phyloP scores from a whole-genome alignment of 1,140 invertebrate species.

The Zaprionus africanus region DNA sequence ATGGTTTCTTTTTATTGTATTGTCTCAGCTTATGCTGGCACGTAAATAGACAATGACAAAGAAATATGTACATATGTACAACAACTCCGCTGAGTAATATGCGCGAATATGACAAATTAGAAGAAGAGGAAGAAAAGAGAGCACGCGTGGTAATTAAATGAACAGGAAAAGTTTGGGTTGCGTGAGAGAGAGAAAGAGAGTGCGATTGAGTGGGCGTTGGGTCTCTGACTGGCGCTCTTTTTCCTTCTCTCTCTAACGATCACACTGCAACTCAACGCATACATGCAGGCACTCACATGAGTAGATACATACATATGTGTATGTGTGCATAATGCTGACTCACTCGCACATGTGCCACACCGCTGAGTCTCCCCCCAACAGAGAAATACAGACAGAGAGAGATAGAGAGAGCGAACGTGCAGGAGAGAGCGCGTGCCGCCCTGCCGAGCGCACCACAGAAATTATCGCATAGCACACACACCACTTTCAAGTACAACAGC shows the following conservation, averaged over 20 bases:
- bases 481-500: conserved; percentile 77
- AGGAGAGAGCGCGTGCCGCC: conserved; percentile 8
- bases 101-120: conserved; percentile 43
- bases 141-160: conserved; percentile 63
- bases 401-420: conserved; percentile 15
- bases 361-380: conserved; percentile 19
- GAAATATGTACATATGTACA: conserved; percentile 18
- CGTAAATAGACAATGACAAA: conserved; percentile 59
- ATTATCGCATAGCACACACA: conserved; percentile 52
- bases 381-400: conserved; percentile 20
- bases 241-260: conserved; percentile 3
- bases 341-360: conserved; percentile 58
- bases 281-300: conserved; percentile 1
- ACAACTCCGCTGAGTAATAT: conserved; percentile 63
- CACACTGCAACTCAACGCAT: conserved; percentile 31
- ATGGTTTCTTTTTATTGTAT: conserved; percentile 18
- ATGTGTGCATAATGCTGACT: conserved; percentile 51
- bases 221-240: conserved; percentile 18
- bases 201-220: conserved; percentile 45
- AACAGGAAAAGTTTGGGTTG: conserved; percentile 41
- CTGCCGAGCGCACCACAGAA: conserved; percentile 50
- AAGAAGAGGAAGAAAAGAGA: conserved; percentile 35
- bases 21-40: conserved; percentile 22
- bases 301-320: background rate
- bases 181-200: conserved; percentile 10